A percentile compares a stretch with the other conserved stretches of the same genome.
phyloP scores from a whole-genome alignment of 2,888 invertebrate species.

The Drosophila meridionalis region DNA sequence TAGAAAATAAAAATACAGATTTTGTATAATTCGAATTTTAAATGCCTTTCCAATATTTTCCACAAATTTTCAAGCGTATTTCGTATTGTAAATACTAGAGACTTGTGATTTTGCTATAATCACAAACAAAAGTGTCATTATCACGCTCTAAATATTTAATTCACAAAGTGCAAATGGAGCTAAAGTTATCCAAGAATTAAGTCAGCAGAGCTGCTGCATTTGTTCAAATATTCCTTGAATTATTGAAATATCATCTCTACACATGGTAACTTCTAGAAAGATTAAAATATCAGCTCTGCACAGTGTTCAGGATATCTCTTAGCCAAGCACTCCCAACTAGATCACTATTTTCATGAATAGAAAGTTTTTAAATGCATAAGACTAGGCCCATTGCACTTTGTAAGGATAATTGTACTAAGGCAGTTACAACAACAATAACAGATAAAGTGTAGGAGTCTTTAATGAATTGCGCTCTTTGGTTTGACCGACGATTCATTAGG shows the following conservation, averaged over 20 bases:
- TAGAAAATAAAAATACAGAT: too few relatives aligned
- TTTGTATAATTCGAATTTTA: too few relatives aligned
- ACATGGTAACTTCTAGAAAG: background rate
- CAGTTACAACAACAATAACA: background rate
- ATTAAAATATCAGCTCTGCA: background rate
- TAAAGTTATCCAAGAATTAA: background rate
- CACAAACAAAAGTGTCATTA: background rate
- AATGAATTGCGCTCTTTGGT: slow-evolving; percentile 13
- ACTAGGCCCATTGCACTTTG: background rate
- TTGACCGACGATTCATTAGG: slow-evolving; percentile 30
- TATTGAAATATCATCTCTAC: too few relatives aligned
- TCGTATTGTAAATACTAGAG: background rate
- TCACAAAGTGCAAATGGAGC: background rate
- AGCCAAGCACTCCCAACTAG: background rate
- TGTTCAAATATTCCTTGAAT: too few relatives aligned
- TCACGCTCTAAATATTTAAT: background rate
- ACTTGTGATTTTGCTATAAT: background rate
- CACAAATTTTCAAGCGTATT: too few relatives aligned
- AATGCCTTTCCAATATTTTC: too few relatives aligned
- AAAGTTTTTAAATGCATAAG: background rate
- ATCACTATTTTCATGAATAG: background rate
- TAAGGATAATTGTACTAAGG: background rate
- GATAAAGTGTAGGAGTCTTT: background rate
- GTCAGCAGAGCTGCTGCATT: too few relatives aligned
- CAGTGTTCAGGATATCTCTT: background rate